Evolutionary conservation across 2,888 invertebrate genomes (phyloP).

Genomic region (Adineta ricciae): DNA sequence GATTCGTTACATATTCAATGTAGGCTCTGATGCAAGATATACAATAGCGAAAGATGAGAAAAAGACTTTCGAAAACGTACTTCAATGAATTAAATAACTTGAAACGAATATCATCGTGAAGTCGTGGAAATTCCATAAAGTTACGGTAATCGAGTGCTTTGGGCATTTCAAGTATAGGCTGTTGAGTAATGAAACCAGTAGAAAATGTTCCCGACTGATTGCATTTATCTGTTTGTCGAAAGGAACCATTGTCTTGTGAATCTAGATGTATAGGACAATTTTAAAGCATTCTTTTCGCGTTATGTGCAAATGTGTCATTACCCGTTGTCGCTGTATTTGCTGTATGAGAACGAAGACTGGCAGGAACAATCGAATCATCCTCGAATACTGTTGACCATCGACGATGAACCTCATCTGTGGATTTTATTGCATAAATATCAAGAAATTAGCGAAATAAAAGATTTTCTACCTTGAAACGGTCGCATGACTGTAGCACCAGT

Average conservation of each 20-base stretch:
- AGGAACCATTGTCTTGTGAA: not conserved
- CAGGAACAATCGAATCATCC: not conserved
- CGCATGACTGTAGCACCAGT: conserved; percentile 43
- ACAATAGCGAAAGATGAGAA: not conserved
- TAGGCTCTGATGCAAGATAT: not conserved
- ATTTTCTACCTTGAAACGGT: conserved; percentile 45
- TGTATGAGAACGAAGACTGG: not conserved
- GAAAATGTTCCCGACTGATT: not conserved
- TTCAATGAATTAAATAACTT: conserved; percentile 29
- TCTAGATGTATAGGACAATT: not conserved
- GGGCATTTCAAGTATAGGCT: conserved; percentile 27
- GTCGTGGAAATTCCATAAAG: conserved; percentile 28
- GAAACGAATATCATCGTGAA: conserved; percentile 24
- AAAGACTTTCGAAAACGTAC: not conserved
- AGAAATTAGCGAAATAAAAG: too few relatives aligned
- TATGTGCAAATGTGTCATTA: not conserved
- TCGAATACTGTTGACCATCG: not conserved
- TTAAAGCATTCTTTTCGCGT: not conserved
- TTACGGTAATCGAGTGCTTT: conserved; percentile 32
- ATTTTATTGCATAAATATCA: not conserved
- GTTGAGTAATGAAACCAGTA: not conserved
- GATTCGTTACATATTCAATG: conserved; percentile 26
- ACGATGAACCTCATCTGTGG: conserved; percentile 37
- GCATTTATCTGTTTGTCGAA: not conserved
- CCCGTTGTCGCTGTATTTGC: not conserved